phyloP scores from a whole-genome alignment of 1,140 invertebrate species.

The Magallana ariakensis region DNA sequence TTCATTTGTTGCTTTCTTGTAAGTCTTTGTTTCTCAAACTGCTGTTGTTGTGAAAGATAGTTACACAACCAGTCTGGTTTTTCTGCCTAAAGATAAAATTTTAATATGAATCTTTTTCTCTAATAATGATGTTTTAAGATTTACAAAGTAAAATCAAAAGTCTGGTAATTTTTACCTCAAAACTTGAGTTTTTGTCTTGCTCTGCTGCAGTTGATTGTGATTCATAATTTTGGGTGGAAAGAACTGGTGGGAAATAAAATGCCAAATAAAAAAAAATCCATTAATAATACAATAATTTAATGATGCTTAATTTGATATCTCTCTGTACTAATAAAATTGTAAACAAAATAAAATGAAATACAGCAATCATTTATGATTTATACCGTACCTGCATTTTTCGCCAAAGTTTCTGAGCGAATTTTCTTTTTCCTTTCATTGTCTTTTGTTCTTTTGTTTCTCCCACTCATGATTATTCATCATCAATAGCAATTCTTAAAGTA shows the following conservation, averaged over 20 bases:
- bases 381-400: not conserved
- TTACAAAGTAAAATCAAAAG: not conserved
- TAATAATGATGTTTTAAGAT: not conserved
- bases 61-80: not conserved
- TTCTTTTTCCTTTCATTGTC: not conserved
- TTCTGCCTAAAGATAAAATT: not conserved
- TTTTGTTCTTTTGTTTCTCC: constrained; percentile 8
- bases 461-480: not conserved
- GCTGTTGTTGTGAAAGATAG: constrained; percentile 17
- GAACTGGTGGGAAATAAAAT: not conserved
- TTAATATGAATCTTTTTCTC: not conserved
- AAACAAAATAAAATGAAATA: not conserved
- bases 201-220: not conserved
- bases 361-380: not conserved
- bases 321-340: not conserved
- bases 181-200: constrained; percentile 14
- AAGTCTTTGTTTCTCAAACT: not conserved
- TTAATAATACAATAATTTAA: not conserved
- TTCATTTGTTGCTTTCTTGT: constrained; percentile 14
- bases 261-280: not conserved
- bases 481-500: constrained; percentile 1
- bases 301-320: constrained; percentile 12
- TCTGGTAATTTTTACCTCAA: not conserved
- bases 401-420: not conserved
- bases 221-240: not conserved